Conservation (phyloP, 2,797 vertebrate genomes). For the Muscicapa striata region DNA sequence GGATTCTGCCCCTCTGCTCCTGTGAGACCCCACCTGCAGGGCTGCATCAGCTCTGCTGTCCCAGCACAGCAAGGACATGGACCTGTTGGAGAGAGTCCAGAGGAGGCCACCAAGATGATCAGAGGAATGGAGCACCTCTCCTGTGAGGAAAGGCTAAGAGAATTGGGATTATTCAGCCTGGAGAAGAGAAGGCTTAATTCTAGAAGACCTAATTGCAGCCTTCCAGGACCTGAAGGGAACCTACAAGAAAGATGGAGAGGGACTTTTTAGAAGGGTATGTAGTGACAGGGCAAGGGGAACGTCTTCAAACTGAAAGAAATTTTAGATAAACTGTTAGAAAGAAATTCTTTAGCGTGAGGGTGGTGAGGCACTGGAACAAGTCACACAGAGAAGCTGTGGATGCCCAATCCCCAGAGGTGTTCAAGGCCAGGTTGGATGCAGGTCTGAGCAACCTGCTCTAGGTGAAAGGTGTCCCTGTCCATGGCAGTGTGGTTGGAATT, state of each 20-base stretch:
- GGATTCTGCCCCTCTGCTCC: neutral
- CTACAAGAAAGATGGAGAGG: too few species aligned
- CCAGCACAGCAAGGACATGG: neutral
- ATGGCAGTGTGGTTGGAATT: neutral
- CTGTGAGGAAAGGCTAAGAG: too few species aligned
- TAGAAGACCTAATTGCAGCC: too few species aligned
- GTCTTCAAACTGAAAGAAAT: neutral
- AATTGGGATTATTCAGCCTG: too few species aligned
- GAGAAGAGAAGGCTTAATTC: neutral
- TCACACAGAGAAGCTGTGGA: neutral
- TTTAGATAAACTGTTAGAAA: neutral
- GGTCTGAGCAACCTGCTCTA: neutral
- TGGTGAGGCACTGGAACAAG: neutral
- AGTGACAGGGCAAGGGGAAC: neutral
- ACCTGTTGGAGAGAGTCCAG: fast-evolving
- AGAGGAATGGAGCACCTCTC: neutral
- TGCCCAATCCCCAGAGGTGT: neutral
- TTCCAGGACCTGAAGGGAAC: neutral
- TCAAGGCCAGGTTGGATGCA: neutral
- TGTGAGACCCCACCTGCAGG: neutral
- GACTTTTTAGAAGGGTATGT: too few species aligned
- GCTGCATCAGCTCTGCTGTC: neutral
- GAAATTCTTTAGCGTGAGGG: neutral
- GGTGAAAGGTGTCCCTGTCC: neutral
- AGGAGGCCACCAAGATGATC: neutral